Conservation (phyloP, 2,113 vertebrate genomes). For the Actinemys pallida region DNA sequence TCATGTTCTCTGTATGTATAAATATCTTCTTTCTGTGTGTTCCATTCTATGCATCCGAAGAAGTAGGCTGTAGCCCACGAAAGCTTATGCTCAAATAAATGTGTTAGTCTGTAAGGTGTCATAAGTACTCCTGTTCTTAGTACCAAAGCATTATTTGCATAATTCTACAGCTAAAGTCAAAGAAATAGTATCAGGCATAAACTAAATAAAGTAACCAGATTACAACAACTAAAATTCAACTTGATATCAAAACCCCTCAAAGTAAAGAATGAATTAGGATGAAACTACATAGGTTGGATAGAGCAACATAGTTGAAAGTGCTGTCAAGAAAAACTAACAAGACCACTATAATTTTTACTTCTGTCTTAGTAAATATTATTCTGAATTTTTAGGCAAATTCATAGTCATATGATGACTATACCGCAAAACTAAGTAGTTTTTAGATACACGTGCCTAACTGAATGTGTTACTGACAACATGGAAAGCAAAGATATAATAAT, state of each 20-base stretch:
- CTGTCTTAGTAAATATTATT: neutral
- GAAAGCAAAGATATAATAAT: neutral
- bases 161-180: neutral
- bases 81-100: no score
- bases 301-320: neutral
- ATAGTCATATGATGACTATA: neutral
- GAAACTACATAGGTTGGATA: neutral
- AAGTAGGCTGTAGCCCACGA: no score
- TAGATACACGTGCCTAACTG: neutral
- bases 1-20: no score
- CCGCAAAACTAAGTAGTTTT: neutral
- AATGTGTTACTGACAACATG: neutral
- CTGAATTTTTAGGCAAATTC: neutral
- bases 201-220: neutral
- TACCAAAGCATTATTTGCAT: neutral
- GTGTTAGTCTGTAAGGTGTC: no score
- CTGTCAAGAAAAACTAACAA: neutral
- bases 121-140: neutral
- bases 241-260: neutral
- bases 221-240: neutral
- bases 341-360: neutral
- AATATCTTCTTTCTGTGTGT: no score
- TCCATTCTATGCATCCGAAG: no score
- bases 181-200: neutral
- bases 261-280: neutral